These are phyloP conservation scores for Anarhynchus alexandrinus DNA, from an alignment of 2,113 vertebrate species.

Conservation along the genomic window DNA sequence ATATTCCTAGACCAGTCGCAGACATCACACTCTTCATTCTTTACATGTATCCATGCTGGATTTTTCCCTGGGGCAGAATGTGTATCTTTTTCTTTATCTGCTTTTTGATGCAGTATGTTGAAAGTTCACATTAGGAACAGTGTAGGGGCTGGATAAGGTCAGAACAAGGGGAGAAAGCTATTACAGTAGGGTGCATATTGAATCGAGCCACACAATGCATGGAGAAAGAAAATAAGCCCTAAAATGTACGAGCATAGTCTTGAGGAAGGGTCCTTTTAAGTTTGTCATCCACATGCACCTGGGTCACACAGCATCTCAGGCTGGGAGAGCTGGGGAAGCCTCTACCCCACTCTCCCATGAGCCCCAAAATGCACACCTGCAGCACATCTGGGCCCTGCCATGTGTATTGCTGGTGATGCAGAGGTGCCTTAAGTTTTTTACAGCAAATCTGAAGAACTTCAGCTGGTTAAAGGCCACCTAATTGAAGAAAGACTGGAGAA, in stretches of 20 bases:
- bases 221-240: background rate
- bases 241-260: background rate
- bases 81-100: background rate
- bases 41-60: background rate
- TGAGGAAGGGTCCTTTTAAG: background rate
- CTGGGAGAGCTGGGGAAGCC: background rate
- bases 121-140: background rate
- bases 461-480: background rate
- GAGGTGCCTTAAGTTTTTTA: background rate
- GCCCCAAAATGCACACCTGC: background rate
- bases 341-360: background rate
- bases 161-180: background rate
- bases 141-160: background rate
- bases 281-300: fast-evolving
- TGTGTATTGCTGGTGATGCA: background rate
- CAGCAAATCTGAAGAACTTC: background rate
- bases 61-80: background rate
- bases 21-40: background rate
- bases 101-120: background rate
- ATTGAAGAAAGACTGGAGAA: background rate
- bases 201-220: background rate
- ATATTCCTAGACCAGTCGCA: background rate
- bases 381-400: background rate
- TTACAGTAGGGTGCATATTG: background rate
- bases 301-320: background rate